Evolutionary conservation across 2,113 vertebrate species (phyloP), one percentile per base, ranked within the genome.

Genomic region (Neopipo cinnamomea): DNA sequence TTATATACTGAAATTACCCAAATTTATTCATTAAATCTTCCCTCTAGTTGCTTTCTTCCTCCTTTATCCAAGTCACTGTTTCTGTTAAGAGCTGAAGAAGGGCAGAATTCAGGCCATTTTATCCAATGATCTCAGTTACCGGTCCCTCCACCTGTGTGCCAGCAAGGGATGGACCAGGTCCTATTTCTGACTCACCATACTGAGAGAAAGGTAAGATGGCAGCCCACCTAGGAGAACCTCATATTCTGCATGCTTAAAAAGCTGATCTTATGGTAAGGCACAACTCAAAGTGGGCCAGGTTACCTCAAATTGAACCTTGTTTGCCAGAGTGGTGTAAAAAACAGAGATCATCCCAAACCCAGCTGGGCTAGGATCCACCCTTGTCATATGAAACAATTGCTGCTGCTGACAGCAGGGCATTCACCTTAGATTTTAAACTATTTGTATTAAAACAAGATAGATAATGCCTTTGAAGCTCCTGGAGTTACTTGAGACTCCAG

Each of bases 341-440:
- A 2, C 1, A 16, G 39, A 88, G 42, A 44, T 81, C 9, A 30
- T 56, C 73, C 59, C 33, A 63, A 84, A 96, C 66, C 11, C 53
- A 72, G 30, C 37, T 56, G 47, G 42, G 46, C 35, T 31, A 55
- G 90, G 30, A 90, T 83, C 47, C 42, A 46, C 35, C 30, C 30
- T 63, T 41, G 63, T 50, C 35, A n/a, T 58, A 25, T 50, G 13
- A 88, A 56, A 58, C 52, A 71, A 41, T 18, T 37, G 44, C 77
- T 91, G 70, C 68, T 78, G 73, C 53, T 56, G 35, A 16, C 33
- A 83, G 79, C 39, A 63, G 27, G 42, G 44, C 84, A 30, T 35
- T 63, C 30, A 59, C 33, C 71, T 86, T 61, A 67, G 39, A 88
- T 76, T 93, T 89, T 79, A 66, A 50, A 86, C 87, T 93, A 42